These are phyloP conservation scores for Chesias legatella DNA, from an alignment of 2,888 invertebrate genomes.

Conservation along the genomic window DNA sequence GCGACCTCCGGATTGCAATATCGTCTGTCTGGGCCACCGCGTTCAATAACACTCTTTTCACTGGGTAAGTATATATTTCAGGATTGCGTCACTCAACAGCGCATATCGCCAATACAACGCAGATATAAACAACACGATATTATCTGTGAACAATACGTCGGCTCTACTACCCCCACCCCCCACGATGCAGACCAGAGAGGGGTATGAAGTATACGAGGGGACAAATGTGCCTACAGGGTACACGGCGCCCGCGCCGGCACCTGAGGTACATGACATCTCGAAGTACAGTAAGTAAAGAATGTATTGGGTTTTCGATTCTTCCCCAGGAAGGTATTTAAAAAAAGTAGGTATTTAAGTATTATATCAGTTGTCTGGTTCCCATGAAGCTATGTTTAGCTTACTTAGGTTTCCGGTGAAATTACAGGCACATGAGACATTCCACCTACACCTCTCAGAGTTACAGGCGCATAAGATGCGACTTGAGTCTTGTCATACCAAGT, in stretches of 20 bases:
- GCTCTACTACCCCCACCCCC: conserved; percentile 21
- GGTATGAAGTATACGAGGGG: conserved; percentile 81
- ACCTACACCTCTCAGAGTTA: too few relatives aligned
- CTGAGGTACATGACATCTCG: conserved; percentile 51
- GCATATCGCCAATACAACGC: conserved; percentile 83
- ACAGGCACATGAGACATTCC: too few relatives aligned
- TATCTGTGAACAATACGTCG: conserved; percentile 29
- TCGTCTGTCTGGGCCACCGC: too few relatives aligned
- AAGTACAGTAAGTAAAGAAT: conserved; percentile 58
- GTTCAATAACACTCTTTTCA: too few relatives aligned
- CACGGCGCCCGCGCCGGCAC: conserved; percentile 39
- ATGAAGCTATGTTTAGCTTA: too few relatives aligned
- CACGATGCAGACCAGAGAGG: conserved; percentile 47
- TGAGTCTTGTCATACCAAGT: too few relatives aligned
- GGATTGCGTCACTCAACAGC: conserved; percentile 86
- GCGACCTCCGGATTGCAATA: too few relatives aligned
- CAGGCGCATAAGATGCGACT: too few relatives aligned
- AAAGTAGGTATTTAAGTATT: too few relatives aligned
- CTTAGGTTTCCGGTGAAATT: too few relatives aligned
- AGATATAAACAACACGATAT: conserved; percentile 30
- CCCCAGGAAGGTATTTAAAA: too few relatives aligned
- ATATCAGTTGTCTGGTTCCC: too few relatives aligned
- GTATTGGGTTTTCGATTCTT: background rate
- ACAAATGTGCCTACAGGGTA: conserved; percentile 79
- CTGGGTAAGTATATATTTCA: conserved; percentile 44